Evolutionary conservation across 2,888 invertebrate genomes (phyloP).

Genomic region (Pristionchus japonicus): DNA sequence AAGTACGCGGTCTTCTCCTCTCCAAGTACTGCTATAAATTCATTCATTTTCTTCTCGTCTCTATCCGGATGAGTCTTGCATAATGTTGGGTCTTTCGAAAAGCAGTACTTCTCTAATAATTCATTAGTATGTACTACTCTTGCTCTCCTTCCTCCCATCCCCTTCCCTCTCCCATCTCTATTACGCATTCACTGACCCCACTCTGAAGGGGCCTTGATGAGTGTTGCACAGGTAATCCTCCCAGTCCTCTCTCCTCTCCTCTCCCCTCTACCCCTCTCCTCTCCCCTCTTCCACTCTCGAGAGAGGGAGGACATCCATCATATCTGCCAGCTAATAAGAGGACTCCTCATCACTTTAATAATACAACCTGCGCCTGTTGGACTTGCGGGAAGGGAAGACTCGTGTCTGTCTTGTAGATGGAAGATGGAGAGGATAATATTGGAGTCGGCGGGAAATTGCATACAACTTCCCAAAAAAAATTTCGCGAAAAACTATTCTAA

Average conservation of each 20-base stretch:
- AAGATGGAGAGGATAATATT: not conserved
- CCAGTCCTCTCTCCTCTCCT: not conserved
- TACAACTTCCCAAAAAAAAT: too few relatives aligned
- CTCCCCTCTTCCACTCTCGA: slow-evolving; percentile 33
- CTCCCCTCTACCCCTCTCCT: not conserved
- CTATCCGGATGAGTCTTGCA: not conserved
- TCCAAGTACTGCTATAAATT: not conserved
- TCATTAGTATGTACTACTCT: slow-evolving; percentile 28
- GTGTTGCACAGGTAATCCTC: slow-evolving; percentile 38
- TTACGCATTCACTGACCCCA: slow-evolving; percentile 37
- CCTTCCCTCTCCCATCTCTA: slow-evolving; percentile 15
- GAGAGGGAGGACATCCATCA: slow-evolving; percentile 41
- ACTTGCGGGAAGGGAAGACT: slow-evolving; percentile 24
- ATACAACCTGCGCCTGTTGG: slow-evolving; percentile 45
- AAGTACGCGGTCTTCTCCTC: not conserved
- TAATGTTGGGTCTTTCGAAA: not conserved
- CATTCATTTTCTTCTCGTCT: not conserved
- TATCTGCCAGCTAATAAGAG: slow-evolving; percentile 36
- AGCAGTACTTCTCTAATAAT: slow-evolving; percentile 27
- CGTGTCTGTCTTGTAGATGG: not conserved
- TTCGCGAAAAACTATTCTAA: too few relatives aligned
- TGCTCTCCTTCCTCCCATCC: not conserved
- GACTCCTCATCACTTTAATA: slow-evolving; percentile 47
- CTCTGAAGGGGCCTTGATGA: slow-evolving; percentile 39
- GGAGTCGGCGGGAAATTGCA: not conserved